Evolutionary conservation across 2,113 vertebrate genomes (phyloP), one percentile per base, ranked within the genome.

Genomic region (Archocentrus centrarchus): DNA sequence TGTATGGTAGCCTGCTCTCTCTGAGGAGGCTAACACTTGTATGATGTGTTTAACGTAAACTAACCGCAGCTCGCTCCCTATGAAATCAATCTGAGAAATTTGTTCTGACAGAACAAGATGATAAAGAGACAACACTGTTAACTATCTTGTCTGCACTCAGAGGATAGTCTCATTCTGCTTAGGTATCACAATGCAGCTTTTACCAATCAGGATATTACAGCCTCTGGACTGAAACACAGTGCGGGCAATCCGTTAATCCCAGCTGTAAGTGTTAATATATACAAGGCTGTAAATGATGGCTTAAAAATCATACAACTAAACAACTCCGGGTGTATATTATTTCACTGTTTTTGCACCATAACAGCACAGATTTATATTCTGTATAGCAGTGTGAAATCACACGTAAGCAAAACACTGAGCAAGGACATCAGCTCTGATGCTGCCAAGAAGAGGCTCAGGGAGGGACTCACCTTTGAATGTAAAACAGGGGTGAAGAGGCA

Each of bases 391-490:
- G 44, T 41, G 18, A 81, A 86, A 78, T 17, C 9, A 47, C 55
- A 64, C 41, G 57, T 30, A 58, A 75, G 64, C 50, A 18, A 83
- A 83, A 86, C 63, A 80, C 58, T 79, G 44, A 59, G 58, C 76
- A 73, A 86, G 80, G 86, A 81, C 86, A 83, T 76, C 35, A 57
- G 32, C 75, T 75, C 32, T 24, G 53, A 75, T 22, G 59, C 76
- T 77, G 84, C 66, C 39, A 35, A 78, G 59, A 78, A 57, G 77
- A 81, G 11, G 59, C 64, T 85, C 30, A 37, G 86, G 80, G 75
- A 82, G 85, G 80, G 75, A 82, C 58, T 57, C 88, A 85, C 76
- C 85, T 85, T 6, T 91, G 85, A 89, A 90, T 89, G 59, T 86
- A 85, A 93, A 93, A 79, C 80, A 91, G 87, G 80, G 75, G 53